Evolutionary conservation across 30 jellyfish, hydroid and myxozoan genomes (phyloP), one percentile per base, ranked within the genome.

Genomic region (Mastigias papua): DNA sequence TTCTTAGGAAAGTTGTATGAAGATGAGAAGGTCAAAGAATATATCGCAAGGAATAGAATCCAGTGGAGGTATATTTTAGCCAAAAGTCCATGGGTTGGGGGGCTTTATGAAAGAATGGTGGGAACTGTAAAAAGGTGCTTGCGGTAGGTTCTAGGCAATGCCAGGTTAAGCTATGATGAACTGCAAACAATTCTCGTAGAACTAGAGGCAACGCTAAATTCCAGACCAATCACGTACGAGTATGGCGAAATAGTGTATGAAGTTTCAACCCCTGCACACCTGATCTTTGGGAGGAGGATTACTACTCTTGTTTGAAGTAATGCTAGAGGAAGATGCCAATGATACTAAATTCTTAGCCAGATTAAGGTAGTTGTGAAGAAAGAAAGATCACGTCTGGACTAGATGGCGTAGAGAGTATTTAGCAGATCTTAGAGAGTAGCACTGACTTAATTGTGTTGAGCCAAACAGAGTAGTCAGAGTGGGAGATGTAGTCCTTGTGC

Each of bases 241-340:
- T 51, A 73, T 62, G 86, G 33, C 17, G 95, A 86, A 17, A 51
- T 25, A 2, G 85, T 26, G 19, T n/a, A 15, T 10, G 91, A 71
- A 42, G 33, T 26, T 4, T 64, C 74, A 87, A 86, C 95, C 48
- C 95, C 90, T 62, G 42, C 67, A 5, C 93, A 84, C 27, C 61
- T 84, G 72, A 49, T 84, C 7, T 2, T 28, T 34, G 93, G 93
- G 22, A 28, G 81, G 34, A 32, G 81, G 21, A 25, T 84, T 20
- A 11, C 73, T 20, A 32, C 87, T 5, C n/a, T 69, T 0, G 11
- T 16, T 82, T 1, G 88, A 73, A 17, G 30, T 22, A 19, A 1
- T 22, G 0, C 13, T 31, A 29, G 82, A 80, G 15, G 90, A 61
- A n/a, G 84, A 27, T 1, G 69, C 3, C 21, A 20, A 22, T 46